phyloP scores from a whole-genome alignment of 2,113 vertebrate genomes.

The Irena cyanogastra region DNA sequence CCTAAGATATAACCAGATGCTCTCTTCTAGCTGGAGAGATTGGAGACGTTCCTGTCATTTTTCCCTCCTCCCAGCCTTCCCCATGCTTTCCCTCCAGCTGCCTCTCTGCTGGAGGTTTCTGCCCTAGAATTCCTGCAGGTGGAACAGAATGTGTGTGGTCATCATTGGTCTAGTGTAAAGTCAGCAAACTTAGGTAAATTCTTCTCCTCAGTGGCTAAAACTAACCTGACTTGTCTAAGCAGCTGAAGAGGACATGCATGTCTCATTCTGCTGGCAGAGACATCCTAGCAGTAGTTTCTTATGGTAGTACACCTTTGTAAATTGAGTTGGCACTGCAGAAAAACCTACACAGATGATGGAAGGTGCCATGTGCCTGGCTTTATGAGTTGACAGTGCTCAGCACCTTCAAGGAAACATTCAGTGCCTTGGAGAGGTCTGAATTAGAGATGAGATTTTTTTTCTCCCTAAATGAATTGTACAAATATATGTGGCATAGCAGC shows the following conservation, averaged over 20 bases:
- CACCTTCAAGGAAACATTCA: background rate
- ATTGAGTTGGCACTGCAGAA: background rate
- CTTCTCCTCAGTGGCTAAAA: background rate
- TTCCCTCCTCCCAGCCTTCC: background rate
- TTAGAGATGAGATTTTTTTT: background rate
- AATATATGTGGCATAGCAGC: background rate
- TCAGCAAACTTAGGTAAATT: background rate
- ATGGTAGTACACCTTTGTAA: background rate
- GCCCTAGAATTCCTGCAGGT: slow-evolving; percentile 39
- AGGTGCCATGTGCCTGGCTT: background rate
- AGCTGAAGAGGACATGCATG: background rate
- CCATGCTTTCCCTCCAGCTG: slow-evolving; percentile 14
- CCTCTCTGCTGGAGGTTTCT: slow-evolving; percentile 42
- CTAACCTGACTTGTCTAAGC: background rate
- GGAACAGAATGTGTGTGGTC: slow-evolving; percentile 40
- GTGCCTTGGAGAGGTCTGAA: background rate
- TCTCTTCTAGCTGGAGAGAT: background rate
- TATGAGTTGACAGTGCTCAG: background rate
- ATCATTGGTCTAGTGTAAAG: background rate
- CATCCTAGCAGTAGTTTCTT: background rate
- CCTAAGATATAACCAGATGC: background rate
- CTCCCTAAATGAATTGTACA: background rate
- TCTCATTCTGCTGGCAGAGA: background rate
- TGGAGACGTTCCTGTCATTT: background rate
- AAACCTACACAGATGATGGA: background rate